phyloP scores from a whole-genome alignment of 2,888 invertebrate species.

The Callimorpha dominula region DNA sequence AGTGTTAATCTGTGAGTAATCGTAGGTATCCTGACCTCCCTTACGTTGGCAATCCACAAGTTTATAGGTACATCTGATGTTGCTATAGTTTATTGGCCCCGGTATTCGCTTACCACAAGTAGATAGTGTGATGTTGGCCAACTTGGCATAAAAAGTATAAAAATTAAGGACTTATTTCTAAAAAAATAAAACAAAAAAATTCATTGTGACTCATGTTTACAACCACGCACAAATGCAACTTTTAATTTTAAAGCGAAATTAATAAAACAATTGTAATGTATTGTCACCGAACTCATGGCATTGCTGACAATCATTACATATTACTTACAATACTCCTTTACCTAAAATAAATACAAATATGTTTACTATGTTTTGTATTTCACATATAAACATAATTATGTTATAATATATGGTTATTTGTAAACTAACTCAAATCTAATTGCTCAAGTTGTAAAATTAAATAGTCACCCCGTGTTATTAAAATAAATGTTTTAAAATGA shows the following conservation, averaged over 20 bases:
- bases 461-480: constrained; percentile 1
- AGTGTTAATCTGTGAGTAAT: too few species aligned
- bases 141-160: neutral
- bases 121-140: neutral
- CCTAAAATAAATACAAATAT: constrained; percentile 75
- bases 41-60: too few species aligned
- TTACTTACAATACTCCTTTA: constrained; percentile 64
- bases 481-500: constrained; percentile 9
- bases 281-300: constrained; percentile 81
- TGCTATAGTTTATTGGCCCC: too few species aligned
- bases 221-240: constrained; percentile 85
- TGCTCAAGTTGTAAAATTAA: constrained; percentile 30
- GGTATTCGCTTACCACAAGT: too few species aligned
- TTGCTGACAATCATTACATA: constrained; percentile 71
- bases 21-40: too few species aligned
- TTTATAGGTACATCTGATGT: too few species aligned
- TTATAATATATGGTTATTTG: constrained; percentile 41
- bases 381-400: constrained; percentile 24
- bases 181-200: constrained; percentile 66
- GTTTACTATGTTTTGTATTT: constrained; percentile 40
- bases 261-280: constrained; percentile 73
- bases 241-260: constrained; percentile 81
- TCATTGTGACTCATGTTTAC: constrained; percentile 84
- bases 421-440: constrained; percentile 26
- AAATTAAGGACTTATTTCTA: neutral